A percentile compares a stretch with the other conserved stretches of the same genome.
Evolutionary conservation across 2,797 vertebrate genomes (phyloP).

Genomic region (Trematocara caparti): DNA sequence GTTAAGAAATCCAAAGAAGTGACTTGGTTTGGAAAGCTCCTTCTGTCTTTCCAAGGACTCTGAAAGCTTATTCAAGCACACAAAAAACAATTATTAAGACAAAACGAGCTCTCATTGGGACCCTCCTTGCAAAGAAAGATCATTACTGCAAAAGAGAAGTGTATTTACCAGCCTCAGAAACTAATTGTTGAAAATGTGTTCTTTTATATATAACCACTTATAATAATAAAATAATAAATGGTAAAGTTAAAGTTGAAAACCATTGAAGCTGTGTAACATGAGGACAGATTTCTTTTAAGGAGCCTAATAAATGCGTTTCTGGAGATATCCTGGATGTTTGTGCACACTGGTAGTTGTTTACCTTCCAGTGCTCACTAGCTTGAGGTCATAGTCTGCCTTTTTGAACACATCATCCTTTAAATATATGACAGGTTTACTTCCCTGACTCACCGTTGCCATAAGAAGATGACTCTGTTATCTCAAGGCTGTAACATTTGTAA

Average conservation of each 20-base stretch:
- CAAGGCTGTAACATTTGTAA: background rate
- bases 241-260: background rate
- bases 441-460: slow-evolving; percentile 36
- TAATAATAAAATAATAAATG: background rate
- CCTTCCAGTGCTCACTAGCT: slow-evolving; percentile 18
- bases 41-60: background rate
- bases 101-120: background rate
- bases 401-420: slow-evolving; percentile 24
- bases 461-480: background rate
- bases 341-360: slow-evolving; percentile 30
- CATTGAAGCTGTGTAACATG: background rate
- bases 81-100: background rate
- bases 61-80: background rate
- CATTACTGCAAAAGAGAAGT: background rate
- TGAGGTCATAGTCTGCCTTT: slow-evolving; percentile 43
- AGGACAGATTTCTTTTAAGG: background rate
- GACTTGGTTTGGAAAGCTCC: background rate
- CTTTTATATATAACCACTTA: background rate
- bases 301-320: background rate
- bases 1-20: background rate
- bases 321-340: slow-evolving; percentile 8
- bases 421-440: slow-evolving; percentile 22
- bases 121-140: background rate
- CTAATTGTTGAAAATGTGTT: background rate
- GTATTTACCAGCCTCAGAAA: background rate